Evolutionary conservation across 2,113 vertebrate species (phyloP), one percentile per base, ranked within the genome.

Genomic region (Euleptes europaea): DNA sequence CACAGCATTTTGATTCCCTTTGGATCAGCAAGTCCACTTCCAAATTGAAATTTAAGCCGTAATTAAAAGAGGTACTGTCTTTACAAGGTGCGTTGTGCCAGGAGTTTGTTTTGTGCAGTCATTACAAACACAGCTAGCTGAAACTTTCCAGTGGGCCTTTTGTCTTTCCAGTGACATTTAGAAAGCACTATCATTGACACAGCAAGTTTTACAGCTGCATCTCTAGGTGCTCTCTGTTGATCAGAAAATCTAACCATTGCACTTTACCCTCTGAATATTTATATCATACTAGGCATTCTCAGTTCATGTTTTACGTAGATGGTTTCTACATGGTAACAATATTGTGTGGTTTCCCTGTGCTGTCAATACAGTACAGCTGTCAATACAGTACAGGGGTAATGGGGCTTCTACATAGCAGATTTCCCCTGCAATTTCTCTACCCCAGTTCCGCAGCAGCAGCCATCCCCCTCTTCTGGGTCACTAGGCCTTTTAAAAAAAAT

Each of bases 11-110:
- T 67, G 66, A 74, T 47, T 77, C 5, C 10, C 35, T 83, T 67
- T 83, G 33, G 87, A 82, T 86, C 75, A 88, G 42, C 85, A 87
- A 86, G 69, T 66, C 86, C 65, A 65, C 19, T 10, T 17, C 72
- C 78, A 86, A 44, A 76, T 73, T 71, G 78, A 81, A 65, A 86
- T 63, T 42, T 83, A 82, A 60, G 70, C 65, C 70, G 69, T 23
- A 80, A 65, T 88, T 84, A 31, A 47, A 40, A 0, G 0, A 38
- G 14, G 13, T 23, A 80, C 66, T 82, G 80, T 15, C 31, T 40
- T 83, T 88, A 65, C 49, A 65, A 86, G 42, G 63, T 19, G 11
- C 78, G 11, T 1, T 77, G 3, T 49, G 38, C 35, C 14, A 77
- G 60, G 73, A 69, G 84, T 65, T 33, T 21, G 57, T 10, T 79